phyloP scores from a whole-genome alignment of 2,113 vertebrate species.

The Rostratula benghalensis region DNA sequence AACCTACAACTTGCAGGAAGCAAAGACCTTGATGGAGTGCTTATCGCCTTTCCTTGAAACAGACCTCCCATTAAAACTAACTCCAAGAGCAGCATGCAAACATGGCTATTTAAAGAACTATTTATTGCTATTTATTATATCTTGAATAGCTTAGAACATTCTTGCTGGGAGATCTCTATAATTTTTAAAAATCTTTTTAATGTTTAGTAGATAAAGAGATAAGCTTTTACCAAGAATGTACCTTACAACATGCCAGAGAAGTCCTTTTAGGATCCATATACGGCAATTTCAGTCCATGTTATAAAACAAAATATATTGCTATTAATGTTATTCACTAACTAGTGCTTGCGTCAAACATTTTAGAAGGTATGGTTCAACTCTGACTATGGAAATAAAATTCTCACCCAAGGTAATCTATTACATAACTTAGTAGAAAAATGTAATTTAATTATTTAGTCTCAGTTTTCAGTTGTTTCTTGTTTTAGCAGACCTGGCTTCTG shows the following conservation, averaged over 20 bases:
- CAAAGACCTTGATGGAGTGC: neutral
- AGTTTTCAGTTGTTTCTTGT: neutral
- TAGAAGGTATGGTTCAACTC: neutral
- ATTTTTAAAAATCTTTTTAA: neutral
- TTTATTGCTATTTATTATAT: neutral
- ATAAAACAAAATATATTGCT: neutral
- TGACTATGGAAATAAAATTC: neutral
- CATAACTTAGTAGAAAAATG: neutral
- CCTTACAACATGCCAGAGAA: neutral
- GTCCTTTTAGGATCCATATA: neutral
- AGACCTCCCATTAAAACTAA: neutral
- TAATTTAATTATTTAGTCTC: neutral
- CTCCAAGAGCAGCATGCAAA: neutral
- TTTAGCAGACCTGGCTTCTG: neutral
- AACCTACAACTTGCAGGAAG: neutral
- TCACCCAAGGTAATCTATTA: neutral
- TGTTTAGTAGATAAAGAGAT: neutral
- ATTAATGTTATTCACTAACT: neutral
- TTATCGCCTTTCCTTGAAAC: neutral
- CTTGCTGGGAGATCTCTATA: neutral
- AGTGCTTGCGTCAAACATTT: neutral
- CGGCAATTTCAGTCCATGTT: neutral
- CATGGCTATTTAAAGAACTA: neutral
- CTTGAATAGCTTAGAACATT: neutral
- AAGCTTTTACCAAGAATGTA: neutral